Evolutionary conservation across 1,140 invertebrate genomes (phyloP).

Genomic region (Arion vulgaris): DNA sequence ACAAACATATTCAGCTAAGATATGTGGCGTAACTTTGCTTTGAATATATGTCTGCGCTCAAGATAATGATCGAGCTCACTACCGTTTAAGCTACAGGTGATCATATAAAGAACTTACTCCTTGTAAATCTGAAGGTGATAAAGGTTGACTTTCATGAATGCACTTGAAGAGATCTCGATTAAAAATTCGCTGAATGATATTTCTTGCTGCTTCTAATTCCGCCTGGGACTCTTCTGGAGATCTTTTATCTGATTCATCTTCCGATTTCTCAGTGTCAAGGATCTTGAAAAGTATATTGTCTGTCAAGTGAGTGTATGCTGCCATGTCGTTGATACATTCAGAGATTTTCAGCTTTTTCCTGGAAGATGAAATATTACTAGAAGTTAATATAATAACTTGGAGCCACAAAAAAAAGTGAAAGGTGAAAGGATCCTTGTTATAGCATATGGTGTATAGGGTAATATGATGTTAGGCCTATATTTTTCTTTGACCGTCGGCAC

Average conservation of each 20-base stretch:
- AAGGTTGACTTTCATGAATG: neutral
- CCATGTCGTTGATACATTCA: conserved; percentile 52
- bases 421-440: too few relatives aligned
- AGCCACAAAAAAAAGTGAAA: neutral
- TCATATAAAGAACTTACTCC: neutral
- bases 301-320: conserved; percentile 58
- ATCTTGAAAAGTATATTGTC: conserved; percentile 49
- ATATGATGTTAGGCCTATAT: too few relatives aligned
- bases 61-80: too few relatives aligned
- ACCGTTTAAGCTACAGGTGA: too few relatives aligned
- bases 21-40: too few relatives aligned
- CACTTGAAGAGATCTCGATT: conserved; percentile 12
- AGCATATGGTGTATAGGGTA: too few relatives aligned
- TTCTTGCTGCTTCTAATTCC: neutral
- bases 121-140: neutral
- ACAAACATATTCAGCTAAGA: too few relatives aligned
- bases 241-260: conserved; percentile 15
- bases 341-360: neutral
- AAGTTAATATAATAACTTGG: too few relatives aligned
- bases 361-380: neutral
- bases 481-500: too few relatives aligned
- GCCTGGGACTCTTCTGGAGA: neutral
- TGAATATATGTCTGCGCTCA: too few relatives aligned
- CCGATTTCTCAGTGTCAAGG: conserved; percentile 32
- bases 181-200: conserved; percentile 5